A percentile compares a stretch with the other conserved stretches of the same genome.
These are phyloP conservation scores for Cheirogaleus medius DNA, from an alignment of 2,113 vertebrate species.

Conservation along the genomic window DNA sequence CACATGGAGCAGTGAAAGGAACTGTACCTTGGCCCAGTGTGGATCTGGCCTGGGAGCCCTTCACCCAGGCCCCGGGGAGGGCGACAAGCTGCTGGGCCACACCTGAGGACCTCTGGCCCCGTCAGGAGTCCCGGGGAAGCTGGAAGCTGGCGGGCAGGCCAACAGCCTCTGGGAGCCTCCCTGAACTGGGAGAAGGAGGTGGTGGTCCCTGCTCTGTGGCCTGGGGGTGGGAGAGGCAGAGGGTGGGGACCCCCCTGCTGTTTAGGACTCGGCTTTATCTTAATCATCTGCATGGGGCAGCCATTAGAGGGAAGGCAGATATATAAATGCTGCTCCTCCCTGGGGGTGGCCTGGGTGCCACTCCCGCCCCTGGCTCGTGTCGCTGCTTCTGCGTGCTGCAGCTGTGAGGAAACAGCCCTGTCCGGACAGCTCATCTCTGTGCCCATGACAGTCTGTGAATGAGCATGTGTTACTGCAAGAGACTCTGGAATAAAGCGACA, in stretches of 20 bases:
- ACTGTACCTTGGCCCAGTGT: neutral
- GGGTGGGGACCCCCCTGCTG: neutral
- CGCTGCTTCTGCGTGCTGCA: neutral
- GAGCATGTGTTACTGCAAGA: neutral
- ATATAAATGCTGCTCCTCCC: neutral
- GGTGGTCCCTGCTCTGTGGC: accelerated
- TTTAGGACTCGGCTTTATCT: neutral
- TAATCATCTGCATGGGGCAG: neutral
- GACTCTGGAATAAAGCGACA: neutral
- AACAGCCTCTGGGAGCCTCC: neutral
- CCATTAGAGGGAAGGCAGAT: neutral
- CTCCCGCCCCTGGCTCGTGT: neutral
- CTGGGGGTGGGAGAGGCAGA: neutral
- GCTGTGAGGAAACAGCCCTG: neutral
- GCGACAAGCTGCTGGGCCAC: neutral
- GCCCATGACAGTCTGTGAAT: accelerated
- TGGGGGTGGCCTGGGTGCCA: neutral
- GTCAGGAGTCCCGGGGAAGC: neutral
- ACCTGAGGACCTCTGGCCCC: neutral
- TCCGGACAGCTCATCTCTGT: accelerated
- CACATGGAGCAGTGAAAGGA: neutral
- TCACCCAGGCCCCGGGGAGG: neutral
- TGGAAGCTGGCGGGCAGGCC: neutral
- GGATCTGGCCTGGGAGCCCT: neutral
- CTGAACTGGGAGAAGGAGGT: neutral